A percentile compares a stretch with the other conserved stretches of the same genome.
These are phyloP conservation scores for Eumeta japonica DNA, from an alignment of 1,140 invertebrate species.

Conservation along the genomic window DNA sequence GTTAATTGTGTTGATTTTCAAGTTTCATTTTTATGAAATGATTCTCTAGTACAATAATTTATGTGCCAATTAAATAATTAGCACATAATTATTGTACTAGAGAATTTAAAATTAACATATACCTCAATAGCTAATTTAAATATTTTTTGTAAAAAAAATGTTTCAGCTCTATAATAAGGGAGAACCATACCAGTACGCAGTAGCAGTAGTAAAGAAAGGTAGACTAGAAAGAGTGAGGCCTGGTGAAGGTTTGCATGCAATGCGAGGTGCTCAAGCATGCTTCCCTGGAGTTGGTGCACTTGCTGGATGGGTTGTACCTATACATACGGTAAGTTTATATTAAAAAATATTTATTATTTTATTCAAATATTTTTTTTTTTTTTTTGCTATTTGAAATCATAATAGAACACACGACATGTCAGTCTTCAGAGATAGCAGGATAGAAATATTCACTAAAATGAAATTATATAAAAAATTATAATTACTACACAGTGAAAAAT, in stretches of 20 bases:
- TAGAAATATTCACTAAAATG: neutral
- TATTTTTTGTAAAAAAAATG: no score
- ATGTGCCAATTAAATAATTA: no score
- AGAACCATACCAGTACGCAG: conserved; percentile 72
- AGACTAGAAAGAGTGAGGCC: conserved; percentile 62
- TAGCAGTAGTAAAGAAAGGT: conserved; percentile 79
- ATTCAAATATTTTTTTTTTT: neutral
- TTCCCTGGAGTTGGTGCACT: conserved; percentile 87
- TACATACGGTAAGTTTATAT: conserved; percentile 67
- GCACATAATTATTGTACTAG: no score
- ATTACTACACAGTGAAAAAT: no score
- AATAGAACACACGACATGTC: neutral
- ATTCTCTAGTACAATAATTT: neutral
- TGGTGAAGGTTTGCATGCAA: conserved; percentile 60
- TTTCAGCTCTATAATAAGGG: conserved; percentile 50
- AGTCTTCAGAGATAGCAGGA: neutral
- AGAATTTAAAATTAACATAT: no score
- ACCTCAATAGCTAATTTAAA: no score
- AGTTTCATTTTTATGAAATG: neutral
- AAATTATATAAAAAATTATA: neutral
- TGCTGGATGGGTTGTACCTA: conserved; percentile 91
- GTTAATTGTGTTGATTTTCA: no score
- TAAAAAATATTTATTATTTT: neutral
- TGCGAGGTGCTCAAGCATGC: conserved; percentile 80
- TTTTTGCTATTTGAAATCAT: neutral